A percentile compares a stretch with the other conserved stretches of the same genome.
Conservation (phyloP, 2,888 invertebrate species). For the Trichogramma dendrolimi region DNA sequence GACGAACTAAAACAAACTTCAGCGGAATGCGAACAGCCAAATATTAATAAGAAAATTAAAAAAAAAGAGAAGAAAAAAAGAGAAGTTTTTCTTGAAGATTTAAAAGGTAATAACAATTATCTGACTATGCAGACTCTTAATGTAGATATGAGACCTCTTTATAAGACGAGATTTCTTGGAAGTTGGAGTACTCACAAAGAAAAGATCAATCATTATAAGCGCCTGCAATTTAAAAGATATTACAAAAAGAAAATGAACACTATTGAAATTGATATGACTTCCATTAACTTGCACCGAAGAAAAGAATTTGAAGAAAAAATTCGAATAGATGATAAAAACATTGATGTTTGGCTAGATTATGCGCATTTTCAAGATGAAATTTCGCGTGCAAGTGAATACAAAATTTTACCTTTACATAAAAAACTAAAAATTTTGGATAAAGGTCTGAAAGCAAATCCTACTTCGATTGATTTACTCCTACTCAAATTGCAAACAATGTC, state of each 20-base stretch:
- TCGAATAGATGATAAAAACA: conserved; percentile 54
- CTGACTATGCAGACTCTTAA: conserved; percentile 61
- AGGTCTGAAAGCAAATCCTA: conserved; percentile 58
- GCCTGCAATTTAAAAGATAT: conserved; percentile 36
- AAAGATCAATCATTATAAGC: conserved; percentile 36
- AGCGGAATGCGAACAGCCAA: neutral
- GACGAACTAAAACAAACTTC: neutral
- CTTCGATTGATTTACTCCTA: conserved; percentile 55
- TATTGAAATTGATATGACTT: conserved; percentile 49
- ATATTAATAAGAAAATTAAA: neutral
- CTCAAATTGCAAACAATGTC: conserved; percentile 54
- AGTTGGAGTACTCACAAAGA: conserved; percentile 10
- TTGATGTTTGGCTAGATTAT: conserved; percentile 61
- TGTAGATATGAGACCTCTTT: conserved; percentile 62
- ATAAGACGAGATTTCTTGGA: conserved; percentile 26
- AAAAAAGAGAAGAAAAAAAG: conserved; percentile 33
- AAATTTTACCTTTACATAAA: conserved; percentile 42
- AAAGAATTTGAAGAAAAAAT: conserved; percentile 55
- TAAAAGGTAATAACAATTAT: conserved; percentile 57
- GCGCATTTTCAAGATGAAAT: conserved; percentile 59
- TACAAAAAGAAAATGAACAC: conserved; percentile 39
- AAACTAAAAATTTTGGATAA: conserved; percentile 62
- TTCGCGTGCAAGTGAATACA: conserved; percentile 49
- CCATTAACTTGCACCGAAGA: conserved; percentile 58
- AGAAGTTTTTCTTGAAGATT: conserved; percentile 60